phyloP scores from a whole-genome alignment of 1,140 invertebrate genomes.

The Megathymus violae region DNA sequence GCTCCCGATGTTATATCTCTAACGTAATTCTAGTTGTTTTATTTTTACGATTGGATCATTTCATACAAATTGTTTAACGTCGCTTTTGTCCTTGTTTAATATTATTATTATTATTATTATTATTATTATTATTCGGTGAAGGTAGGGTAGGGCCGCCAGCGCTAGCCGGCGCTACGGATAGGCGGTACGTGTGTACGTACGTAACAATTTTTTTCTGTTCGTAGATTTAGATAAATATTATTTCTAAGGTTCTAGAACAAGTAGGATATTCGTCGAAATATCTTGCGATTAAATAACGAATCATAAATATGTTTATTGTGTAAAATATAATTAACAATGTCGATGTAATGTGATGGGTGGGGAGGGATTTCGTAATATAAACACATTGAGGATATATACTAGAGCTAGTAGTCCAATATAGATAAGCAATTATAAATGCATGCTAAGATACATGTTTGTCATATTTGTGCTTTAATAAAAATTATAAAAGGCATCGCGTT shows the following conservation, averaged over 20 bases:
- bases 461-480: slow-evolving; percentile 78
- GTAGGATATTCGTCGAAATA: slow-evolving; percentile 38
- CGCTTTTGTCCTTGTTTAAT: slow-evolving; percentile 35
- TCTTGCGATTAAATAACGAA: slow-evolving; percentile 34
- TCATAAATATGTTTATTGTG: slow-evolving; percentile 46
- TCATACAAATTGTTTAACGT: slow-evolving; percentile 31
- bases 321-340: slow-evolving; percentile 62
- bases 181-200: slow-evolving; percentile 35
- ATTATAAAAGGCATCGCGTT: slow-evolving; percentile 54
- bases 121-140: slow-evolving; percentile 43
- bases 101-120: no score
- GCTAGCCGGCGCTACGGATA: slow-evolving; percentile 28
- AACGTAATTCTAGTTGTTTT: slow-evolving; percentile 12
- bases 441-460: slow-evolving; percentile 69
- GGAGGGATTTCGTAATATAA: slow-evolving; percentile 38
- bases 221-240: slow-evolving; percentile 43
- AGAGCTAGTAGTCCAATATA: slow-evolving; percentile 55
- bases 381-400: slow-evolving; percentile 49
- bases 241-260: slow-evolving; percentile 38
- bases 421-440: slow-evolving; percentile 67
- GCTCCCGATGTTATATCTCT: slow-evolving; percentile 13
- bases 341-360: slow-evolving; percentile 45
- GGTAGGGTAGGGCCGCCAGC: slow-evolving; percentile 47
- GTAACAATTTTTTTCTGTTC: slow-evolving; percentile 41
- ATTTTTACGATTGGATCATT: slow-evolving; percentile 39